These are phyloP conservation scores for Galeruca laticollis DNA, from an alignment of 2,888 invertebrate species.

Conservation along the genomic window DNA sequence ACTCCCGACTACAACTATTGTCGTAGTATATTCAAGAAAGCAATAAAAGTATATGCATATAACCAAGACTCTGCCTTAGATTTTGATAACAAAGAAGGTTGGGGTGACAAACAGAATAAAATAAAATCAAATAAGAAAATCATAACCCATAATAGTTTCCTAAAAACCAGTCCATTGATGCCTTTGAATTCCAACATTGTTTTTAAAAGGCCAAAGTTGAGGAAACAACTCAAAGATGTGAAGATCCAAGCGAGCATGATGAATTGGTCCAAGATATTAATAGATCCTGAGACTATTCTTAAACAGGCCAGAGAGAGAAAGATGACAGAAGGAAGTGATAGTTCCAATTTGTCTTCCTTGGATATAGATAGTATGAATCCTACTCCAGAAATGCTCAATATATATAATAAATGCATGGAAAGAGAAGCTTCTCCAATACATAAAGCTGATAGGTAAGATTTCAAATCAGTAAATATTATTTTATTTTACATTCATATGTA, in stretches of 20 bases:
- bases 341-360: conserved; percentile 64
- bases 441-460: conserved; percentile 58
- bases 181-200: conserved; percentile 69
- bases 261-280: conserved; percentile 76
- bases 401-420: conserved; percentile 74
- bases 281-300: conserved; percentile 75
- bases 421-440: conserved; percentile 65
- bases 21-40: conserved; percentile 76
- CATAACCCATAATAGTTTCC: conserved; percentile 32
- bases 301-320: conserved; percentile 67
- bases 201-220: conserved; percentile 70
- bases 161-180: conserved; percentile 43
- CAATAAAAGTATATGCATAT: conserved; percentile 72
- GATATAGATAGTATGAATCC: conserved; percentile 71
- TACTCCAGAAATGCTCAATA: conserved; percentile 80
- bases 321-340: conserved; percentile 66
- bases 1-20: conserved; percentile 83
- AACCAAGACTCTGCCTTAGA: conserved; percentile 62
- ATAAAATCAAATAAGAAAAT: conserved; percentile 36
- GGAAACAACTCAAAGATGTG: conserved; percentile 67
- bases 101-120: conserved; percentile 64
- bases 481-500: conserved; percentile 10
- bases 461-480: conserved; percentile 10
- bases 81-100: conserved; percentile 65
- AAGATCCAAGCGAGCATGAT: conserved; percentile 67